These are phyloP conservation scores for Lanius ludovicianus DNA, from an alignment of 2,113 vertebrate genomes.

Conservation along the genomic window DNA sequence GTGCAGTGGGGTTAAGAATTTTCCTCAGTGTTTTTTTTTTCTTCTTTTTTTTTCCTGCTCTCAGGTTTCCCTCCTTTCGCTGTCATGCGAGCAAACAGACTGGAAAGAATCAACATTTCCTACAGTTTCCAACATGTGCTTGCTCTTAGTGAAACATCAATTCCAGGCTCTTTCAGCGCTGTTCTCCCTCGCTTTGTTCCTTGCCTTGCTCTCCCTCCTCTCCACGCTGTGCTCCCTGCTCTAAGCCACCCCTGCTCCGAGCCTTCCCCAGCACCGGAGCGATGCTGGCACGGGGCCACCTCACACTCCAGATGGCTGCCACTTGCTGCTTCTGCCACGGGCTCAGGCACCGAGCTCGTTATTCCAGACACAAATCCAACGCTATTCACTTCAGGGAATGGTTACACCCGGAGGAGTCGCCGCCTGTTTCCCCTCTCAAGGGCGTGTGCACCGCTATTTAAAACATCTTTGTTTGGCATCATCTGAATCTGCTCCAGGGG, in stretches of 20 bases:
- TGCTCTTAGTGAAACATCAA: background rate
- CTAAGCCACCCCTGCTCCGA: background rate
- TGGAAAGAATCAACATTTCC: background rate
- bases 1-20: background rate
- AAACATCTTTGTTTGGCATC: background rate
- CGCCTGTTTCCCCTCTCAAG: background rate
- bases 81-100: background rate
- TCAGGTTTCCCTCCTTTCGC: background rate
- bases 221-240: background rate
- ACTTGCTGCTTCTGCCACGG: constrained; percentile 41
- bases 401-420: background rate
- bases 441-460: background rate
- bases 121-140: background rate
- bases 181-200: background rate
- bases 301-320: constrained; percentile 43
- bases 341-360: background rate
- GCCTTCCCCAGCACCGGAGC: background rate
- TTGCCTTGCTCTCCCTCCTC: background rate
- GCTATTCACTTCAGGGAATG: background rate
- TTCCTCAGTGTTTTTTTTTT: background rate
- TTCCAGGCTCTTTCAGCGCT: background rate
- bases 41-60: background rate
- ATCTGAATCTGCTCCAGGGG: background rate
- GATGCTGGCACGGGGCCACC: background rate
- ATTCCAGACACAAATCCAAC: background rate